Evolutionary conservation across 2,888 invertebrate species (phyloP), one percentile per base, ranked within the genome.

Genomic region (Linnaemya tessellans): DNA sequence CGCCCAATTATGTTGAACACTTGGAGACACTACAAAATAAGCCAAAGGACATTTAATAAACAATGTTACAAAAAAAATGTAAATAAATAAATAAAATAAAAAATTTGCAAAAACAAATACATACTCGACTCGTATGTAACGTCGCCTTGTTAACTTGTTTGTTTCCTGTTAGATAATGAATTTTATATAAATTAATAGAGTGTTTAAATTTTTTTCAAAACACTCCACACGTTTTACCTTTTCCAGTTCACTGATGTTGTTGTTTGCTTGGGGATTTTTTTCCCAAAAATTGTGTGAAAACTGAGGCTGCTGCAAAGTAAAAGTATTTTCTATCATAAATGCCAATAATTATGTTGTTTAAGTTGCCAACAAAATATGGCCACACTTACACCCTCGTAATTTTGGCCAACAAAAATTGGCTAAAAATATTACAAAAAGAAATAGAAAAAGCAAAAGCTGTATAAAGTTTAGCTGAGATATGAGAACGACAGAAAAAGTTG

Each of bases 341-440:
- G 83, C 83, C 88, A 88, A 82, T 90, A 89, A 90, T 90, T 90
- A 90, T 89, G 88, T 90, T 89, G 89, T 78, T 68, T 81, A 82
- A 74, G 67, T 86, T 86, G 87, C 89, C 89, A 89, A 90, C 89
- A 88, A 90, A 89, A 90, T 90, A 90, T 90, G 90, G 90, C 90
- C 90, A 90, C 89, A 90, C 90, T 90, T 89, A 89, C 89, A 90
- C 90, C 90, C 90, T 89, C 89, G 89, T 89, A 89, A 89, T 89
- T 89, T 89, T 89, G 90, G 90, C 89, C 90, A 90, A 85, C 79
- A 82, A 89, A 90, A 89, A 89, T 90, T 90, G 90, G 90, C 90
- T 90, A 73, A 25, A 51, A 18, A 38, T 49, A 56, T 38, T 58
- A 25, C 30, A 2, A 30, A 30, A 30, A 30, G 5, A n/a, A 18